phyloP scores from a whole-genome alignment of 2,797 vertebrate species.

The Varecia variegata region DNA sequence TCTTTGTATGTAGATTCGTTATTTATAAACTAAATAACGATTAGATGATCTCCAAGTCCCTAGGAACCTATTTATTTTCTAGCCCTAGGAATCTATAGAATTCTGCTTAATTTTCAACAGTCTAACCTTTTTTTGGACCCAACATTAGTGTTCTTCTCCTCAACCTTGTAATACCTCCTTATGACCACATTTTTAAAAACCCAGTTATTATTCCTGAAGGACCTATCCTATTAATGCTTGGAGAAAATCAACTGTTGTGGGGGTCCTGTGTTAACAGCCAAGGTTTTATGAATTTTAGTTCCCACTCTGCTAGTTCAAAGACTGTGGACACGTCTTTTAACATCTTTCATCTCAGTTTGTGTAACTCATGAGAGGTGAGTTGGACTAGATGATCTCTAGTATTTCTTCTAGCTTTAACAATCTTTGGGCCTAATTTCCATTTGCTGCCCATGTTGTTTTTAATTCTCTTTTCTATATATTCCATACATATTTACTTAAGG shows the following conservation, averaged over 20 bases:
- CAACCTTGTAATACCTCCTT: background rate
- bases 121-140: background rate
- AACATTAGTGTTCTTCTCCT: background rate
- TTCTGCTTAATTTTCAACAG: background rate
- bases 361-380: background rate
- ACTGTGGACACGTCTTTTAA: background rate
- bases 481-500: background rate
- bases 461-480: background rate
- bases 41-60: background rate
- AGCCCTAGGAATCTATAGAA: background rate
- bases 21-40: background rate
- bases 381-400: background rate
- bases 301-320: background rate
- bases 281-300: background rate
- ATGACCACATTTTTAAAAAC: background rate
- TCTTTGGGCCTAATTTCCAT: background rate
- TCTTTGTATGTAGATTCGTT: background rate
- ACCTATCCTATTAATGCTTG: background rate
- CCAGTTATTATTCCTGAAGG: background rate
- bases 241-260: background rate
- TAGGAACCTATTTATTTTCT: background rate
- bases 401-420: background rate
- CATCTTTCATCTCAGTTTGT: background rate
- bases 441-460: background rate
- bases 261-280: background rate